phyloP scores from a whole-genome alignment of 1,140 invertebrate species.

The Diachasmimorpha longicaudata region DNA sequence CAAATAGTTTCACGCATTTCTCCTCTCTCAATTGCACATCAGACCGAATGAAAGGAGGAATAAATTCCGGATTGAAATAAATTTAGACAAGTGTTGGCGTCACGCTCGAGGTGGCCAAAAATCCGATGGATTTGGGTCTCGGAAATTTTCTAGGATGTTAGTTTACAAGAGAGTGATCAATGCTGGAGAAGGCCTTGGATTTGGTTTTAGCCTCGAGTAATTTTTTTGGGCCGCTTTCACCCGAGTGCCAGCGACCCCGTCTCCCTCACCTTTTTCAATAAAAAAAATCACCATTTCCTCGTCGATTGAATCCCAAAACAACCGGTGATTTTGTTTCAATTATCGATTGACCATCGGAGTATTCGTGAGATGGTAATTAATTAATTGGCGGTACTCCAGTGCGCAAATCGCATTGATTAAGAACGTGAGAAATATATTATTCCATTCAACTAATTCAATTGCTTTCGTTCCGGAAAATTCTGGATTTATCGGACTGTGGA shows the following conservation, averaged over 20 bases:
- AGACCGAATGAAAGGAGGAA: neutral
- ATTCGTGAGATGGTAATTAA: neutral
- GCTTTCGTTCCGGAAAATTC: neutral
- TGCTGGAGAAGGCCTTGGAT: conserved; percentile 5
- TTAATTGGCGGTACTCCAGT: neutral
- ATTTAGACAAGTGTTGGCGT: neutral
- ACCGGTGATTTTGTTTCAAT: neutral
- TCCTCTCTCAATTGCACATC: no score
- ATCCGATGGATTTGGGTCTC: conserved; percentile 45
- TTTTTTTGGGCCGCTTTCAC: conserved; percentile 59
- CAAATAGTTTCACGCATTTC: no score
- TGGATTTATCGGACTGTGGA: no score
- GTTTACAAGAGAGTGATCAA: neutral
- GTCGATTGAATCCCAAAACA: neutral
- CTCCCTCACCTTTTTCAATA: neutral
- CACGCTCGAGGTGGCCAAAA: neutral
- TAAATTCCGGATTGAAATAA: neutral
- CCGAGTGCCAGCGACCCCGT: conserved; percentile 32
- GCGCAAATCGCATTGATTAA: neutral
- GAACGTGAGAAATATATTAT: neutral
- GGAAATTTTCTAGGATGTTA: conserved; percentile 44
- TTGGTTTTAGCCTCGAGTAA: conserved; percentile 27
- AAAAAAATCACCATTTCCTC: neutral
- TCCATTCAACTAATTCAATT: neutral
- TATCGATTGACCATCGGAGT: neutral